These are phyloP conservation scores for Malurus splendens DNA, from an alignment of 2,797 vertebrate species.

Conservation along the genomic window DNA sequence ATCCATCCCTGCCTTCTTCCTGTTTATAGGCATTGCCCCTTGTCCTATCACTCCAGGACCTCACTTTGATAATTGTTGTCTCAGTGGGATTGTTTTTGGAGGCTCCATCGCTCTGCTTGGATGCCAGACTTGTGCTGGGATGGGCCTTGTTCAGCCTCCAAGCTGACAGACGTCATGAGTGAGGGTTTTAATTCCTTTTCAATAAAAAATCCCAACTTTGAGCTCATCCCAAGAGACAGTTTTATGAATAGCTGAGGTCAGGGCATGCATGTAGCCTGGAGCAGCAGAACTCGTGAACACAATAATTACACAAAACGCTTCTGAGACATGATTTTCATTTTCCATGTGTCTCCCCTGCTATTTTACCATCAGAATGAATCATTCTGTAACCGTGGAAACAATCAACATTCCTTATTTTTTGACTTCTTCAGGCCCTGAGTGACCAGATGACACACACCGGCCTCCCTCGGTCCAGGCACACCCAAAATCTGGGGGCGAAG, in stretches of 20 bases:
- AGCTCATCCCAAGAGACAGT: background rate
- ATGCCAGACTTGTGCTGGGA: no score
- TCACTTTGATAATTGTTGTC: accelerated
- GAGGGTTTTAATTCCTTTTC: background rate
- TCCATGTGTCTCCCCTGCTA: background rate
- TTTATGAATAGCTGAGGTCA: background rate
- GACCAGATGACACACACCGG: background rate
- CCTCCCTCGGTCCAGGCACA: background rate
- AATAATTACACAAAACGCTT: background rate
- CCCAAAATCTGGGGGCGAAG: background rate
- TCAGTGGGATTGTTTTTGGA: background rate
- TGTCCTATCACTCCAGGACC: background rate
- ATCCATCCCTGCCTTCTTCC: background rate
- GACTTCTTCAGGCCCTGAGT: background rate
- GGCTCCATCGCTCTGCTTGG: accelerated
- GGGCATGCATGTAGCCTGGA: accelerated
- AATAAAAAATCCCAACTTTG: accelerated
- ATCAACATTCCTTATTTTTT: conserved; percentile 4
- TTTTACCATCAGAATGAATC: background rate
- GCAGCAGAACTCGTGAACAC: background rate
- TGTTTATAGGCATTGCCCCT: accelerated
- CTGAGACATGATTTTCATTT: conserved; percentile 10
- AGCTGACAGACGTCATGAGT: accelerated
- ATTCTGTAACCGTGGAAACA: background rate
- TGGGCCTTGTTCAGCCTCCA: background rate